Conservation (phyloP, 2,888 invertebrate species). For the Synergus japonicus region DNA sequence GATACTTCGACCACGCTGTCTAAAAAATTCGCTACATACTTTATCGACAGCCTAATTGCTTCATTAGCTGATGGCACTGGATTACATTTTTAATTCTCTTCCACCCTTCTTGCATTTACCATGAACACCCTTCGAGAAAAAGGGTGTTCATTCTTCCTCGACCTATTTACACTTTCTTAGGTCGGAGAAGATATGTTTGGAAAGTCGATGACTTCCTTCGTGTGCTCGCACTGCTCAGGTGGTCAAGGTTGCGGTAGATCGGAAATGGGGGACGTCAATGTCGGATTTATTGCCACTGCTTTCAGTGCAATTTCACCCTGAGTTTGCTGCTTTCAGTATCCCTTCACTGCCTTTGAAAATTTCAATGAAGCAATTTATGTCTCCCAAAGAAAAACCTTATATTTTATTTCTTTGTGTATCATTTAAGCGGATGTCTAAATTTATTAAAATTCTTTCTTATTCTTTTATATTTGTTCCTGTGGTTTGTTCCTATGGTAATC, state of each 20-base stretch:
- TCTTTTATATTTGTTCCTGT: too few relatives aligned
- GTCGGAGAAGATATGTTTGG: background rate
- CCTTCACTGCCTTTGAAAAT: background rate
- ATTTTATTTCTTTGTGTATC: background rate
- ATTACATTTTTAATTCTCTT: background rate
- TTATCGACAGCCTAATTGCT: background rate
- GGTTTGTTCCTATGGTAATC: too few relatives aligned
- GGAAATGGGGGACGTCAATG: background rate
- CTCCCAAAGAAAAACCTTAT: background rate
- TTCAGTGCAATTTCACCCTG: background rate
- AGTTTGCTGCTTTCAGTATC: background rate
- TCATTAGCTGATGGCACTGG: background rate
- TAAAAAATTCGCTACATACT: background rate
- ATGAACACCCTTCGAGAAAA: background rate
- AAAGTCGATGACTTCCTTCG: conserved; percentile 33
- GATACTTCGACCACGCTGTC: background rate
- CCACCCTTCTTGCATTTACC: background rate
- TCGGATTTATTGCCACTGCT: conserved; percentile 22
- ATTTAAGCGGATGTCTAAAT: too few relatives aligned
- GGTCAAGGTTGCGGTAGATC: conserved; percentile 41
- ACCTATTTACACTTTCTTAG: background rate
- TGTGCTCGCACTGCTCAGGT: background rate
- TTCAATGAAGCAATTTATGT: background rate
- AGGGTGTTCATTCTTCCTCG: background rate
- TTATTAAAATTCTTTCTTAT: too few relatives aligned